These are phyloP conservation scores for Amblyteles armatorius DNA, from an alignment of 2,888 invertebrate species.

Conservation along the genomic window DNA sequence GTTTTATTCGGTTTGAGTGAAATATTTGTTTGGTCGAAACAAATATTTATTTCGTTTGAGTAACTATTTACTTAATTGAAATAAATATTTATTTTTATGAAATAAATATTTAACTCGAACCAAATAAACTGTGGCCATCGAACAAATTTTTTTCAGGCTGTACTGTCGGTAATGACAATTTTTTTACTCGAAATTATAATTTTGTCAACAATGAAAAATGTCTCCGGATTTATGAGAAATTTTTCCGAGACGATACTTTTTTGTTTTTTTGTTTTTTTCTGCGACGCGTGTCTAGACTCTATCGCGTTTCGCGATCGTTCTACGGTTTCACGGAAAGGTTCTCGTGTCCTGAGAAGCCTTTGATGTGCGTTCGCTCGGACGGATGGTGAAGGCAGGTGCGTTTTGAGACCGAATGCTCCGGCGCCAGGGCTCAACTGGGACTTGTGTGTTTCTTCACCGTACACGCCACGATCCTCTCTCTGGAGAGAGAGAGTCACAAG, in stretches of 20 bases:
- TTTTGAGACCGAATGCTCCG: constrained; percentile 29
- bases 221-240: background rate
- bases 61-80: no score
- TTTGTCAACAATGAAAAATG: no score
- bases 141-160: no score
- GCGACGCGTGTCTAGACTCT: background rate
- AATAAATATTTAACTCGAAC: no score
- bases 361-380: constrained; percentile 23
- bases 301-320: background rate
- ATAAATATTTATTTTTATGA: no score
- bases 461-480: constrained; percentile 44
- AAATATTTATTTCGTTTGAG: no score
- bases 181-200: no score
- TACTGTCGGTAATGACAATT: no score
- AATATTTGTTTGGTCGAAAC: no score
- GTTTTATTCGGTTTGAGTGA: no score
- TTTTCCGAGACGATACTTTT: background rate
- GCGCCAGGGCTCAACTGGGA: constrained; percentile 29
- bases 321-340: background rate
- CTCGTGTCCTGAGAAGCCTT: constrained; percentile 9
- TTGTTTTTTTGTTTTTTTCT: background rate
- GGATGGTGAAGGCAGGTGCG: constrained; percentile 33
- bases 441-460: constrained; percentile 15
- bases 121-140: no score
- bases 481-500: constrained; percentile 65